phyloP scores from a whole-genome alignment of 2,888 invertebrate species.

The Pardosa pseudoannulata region DNA sequence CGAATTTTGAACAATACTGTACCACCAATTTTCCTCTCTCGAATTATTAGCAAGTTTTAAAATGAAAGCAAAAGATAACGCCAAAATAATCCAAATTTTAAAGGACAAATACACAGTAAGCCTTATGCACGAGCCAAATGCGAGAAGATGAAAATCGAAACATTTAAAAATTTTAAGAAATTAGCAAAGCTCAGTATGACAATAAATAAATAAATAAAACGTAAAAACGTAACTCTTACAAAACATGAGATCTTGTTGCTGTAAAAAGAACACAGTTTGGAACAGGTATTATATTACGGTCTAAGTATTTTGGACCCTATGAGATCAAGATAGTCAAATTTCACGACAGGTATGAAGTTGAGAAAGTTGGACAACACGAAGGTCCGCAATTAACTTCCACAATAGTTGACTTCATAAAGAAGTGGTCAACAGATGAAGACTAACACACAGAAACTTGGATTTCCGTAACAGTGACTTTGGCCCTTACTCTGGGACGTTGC shows the following conservation, averaged over 20 bases:
- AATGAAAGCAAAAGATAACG: background rate
- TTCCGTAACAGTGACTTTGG: too few species aligned
- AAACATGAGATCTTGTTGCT: background rate
- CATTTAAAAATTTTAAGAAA: background rate
- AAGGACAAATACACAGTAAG: background rate
- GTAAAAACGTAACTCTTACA: background rate
- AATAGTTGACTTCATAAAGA: background rate
- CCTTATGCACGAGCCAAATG: background rate
- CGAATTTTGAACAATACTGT: background rate
- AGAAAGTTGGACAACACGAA: background rate
- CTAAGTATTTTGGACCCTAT: constrained; percentile 18
- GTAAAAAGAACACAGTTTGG: constrained; percentile 2
- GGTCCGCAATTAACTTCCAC: background rate
- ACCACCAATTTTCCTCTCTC: too few species aligned
- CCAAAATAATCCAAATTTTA: background rate
- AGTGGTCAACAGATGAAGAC: background rate
- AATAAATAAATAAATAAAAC: too few species aligned
- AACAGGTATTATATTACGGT: background rate
- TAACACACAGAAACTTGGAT: too few species aligned
- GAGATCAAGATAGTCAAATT: background rate
- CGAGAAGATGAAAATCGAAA: background rate
- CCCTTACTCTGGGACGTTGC: too few species aligned
- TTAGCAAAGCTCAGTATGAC: background rate
- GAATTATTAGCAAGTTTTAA: background rate
- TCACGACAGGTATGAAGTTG: background rate